A percentile compares a stretch with the other conserved stretches of the same genome.
phyloP scores from a whole-genome alignment of 2,113 vertebrate species.

The Acrocephalus arundinaceus region DNA sequence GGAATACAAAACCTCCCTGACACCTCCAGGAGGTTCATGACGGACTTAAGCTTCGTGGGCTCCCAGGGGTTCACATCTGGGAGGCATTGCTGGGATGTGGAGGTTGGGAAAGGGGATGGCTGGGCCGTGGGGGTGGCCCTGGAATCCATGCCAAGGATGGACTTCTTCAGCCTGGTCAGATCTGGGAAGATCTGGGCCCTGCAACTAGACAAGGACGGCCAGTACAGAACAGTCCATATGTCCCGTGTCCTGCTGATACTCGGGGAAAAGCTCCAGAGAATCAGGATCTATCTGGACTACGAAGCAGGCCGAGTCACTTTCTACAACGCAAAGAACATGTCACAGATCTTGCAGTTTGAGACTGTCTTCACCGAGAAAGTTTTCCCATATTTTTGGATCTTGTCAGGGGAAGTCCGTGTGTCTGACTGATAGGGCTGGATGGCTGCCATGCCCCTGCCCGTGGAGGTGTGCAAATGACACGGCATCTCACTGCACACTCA shows the following conservation, averaged over 20 bases:
- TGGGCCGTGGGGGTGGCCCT: constrained; percentile 72
- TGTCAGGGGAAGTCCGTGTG: not conserved
- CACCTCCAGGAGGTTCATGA: not conserved
- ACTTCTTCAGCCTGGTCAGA: no score
- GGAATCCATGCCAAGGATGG: constrained; percentile 60
- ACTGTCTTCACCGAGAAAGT: constrained; percentile 31
- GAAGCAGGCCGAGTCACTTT: constrained; percentile 31
- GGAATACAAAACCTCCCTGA: not conserved
- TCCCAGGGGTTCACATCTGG: constrained; percentile 19
- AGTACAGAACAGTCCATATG: not conserved
- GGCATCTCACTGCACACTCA: rapidly evolving
- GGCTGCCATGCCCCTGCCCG: rapidly evolving
- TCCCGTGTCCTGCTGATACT: rapidly evolving
- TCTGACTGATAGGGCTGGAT: rapidly evolving
- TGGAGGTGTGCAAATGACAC: not conserved
- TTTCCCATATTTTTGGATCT: constrained; percentile 21
- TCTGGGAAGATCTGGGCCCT: constrained; percentile 29
- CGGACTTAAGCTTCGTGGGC: constrained; percentile 1
- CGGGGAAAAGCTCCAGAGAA: not conserved
- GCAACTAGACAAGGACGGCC: not conserved
- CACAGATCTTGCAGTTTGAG: not conserved
- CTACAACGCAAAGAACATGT: not conserved
- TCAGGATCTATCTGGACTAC: constrained; percentile 29
- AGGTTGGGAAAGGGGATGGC: not conserved
- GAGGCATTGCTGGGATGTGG: constrained; percentile 73